Conservation (phyloP, 1,140 invertebrate species). For the Platyscapa corneri region DNA sequence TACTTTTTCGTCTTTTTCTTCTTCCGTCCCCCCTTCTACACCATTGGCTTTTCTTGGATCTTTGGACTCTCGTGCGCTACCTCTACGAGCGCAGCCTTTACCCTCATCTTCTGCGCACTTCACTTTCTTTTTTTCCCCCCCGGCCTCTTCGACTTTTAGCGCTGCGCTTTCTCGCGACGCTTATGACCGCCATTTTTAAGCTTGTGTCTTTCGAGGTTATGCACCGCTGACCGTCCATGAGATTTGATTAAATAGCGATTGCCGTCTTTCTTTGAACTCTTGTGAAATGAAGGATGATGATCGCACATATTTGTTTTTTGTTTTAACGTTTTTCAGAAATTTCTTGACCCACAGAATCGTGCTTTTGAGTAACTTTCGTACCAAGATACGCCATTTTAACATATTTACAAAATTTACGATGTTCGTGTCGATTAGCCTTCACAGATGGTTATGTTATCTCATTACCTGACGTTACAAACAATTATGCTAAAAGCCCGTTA, state of each 20-base stretch:
- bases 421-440: too few species aligned
- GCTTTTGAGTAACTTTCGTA: too few species aligned
- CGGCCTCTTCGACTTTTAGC: neutral
- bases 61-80: neutral
- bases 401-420: too few species aligned
- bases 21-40: neutral
- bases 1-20: conserved; percentile 12
- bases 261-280: neutral
- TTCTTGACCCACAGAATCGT: too few species aligned
- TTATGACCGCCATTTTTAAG: conserved; percentile 35
- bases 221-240: neutral
- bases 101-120: neutral
- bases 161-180: conserved; percentile 5
- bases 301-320: neutral
- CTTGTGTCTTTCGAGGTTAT: conserved; percentile 17
- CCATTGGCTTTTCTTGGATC: conserved; percentile 2
- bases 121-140: conserved; percentile 23
- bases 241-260: neutral
- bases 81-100: neutral
- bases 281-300: neutral
- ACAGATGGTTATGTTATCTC: too few species aligned
- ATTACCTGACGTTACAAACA: too few species aligned
- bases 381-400: too few species aligned
- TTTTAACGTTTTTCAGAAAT: neutral
- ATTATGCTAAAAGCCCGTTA: too few species aligned